Percentiles rank a stretch among this genome's conserved stretches.
Evolutionary conservation across 2,888 invertebrate genomes (phyloP).

Genomic region (Orchesella flavescens): DNA sequence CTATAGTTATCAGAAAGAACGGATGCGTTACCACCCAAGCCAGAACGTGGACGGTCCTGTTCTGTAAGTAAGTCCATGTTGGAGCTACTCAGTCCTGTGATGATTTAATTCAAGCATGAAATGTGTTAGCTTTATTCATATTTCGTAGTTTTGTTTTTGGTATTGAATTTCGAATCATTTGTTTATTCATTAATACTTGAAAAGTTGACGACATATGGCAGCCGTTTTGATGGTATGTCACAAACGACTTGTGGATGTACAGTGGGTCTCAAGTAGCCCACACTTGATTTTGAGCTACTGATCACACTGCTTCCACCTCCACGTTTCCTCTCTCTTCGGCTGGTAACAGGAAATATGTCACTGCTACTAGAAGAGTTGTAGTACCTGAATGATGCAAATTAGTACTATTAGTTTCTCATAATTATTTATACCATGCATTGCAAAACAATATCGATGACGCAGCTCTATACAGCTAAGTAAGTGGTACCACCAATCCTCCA

Average conservation of each 20-base stretch:
- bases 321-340: conserved; percentile 61
- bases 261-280: conserved; percentile 73
- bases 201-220: conserved; percentile 70
- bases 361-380: conserved; percentile 63
- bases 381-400: conserved; percentile 36
- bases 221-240: conserved; percentile 76
- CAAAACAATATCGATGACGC: too few species aligned
- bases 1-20: conserved; percentile 80
- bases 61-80: conserved; percentile 67
- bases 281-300: conserved; percentile 62
- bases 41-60: conserved; percentile 69
- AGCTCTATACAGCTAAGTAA: too few species aligned
- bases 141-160: neutral
- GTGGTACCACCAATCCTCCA: conserved; percentile 1
- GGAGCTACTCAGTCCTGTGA: conserved; percentile 70
- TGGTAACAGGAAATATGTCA: conserved; percentile 71
- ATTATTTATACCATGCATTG: too few species aligned
- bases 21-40: conserved; percentile 68
- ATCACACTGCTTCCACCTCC: conserved; percentile 59
- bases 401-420: too few species aligned
- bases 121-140: neutral
- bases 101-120: neutral
- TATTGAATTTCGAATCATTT: too few species aligned
- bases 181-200: conserved; percentile 64
- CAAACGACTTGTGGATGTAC: conserved; percentile 79